Evolutionary conservation across 2,113 vertebrate genomes (phyloP).

Genomic region (Columba livia): DNA sequence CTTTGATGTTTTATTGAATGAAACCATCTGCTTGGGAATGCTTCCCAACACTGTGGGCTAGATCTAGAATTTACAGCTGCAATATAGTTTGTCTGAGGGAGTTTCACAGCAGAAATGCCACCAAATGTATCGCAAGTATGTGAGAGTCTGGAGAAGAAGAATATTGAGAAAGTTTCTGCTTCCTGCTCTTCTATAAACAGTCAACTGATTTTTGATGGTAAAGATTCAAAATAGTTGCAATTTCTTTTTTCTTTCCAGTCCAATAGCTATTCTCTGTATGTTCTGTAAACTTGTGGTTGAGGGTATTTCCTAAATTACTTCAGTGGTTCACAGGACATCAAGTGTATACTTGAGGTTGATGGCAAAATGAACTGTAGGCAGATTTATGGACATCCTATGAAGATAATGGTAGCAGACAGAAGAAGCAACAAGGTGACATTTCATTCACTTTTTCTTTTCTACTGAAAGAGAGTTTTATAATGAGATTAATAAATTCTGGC

Average conservation of each 20-base stretch:
- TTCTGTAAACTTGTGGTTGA: not conserved
- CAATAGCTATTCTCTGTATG: not conserved
- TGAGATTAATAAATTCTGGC: not conserved
- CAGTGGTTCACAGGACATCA: not conserved
- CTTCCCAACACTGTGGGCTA: not conserved
- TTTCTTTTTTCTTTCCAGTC: not conserved
- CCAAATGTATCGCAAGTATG: not conserved
- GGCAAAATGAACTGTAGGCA: not conserved
- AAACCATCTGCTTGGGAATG: conserved; percentile 39
- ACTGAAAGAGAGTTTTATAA: not conserved
- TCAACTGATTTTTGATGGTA: not conserved
- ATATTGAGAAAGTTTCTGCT: not conserved
- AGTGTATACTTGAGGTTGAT: not conserved
- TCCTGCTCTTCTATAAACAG: not conserved
- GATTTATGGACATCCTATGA: not conserved
- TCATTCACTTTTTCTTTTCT: not conserved
- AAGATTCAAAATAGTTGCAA: not conserved
- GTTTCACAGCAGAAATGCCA: conserved; percentile 17
- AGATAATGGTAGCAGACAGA: not conserved
- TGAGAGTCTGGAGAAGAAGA: not conserved
- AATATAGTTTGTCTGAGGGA: conserved; percentile 16
- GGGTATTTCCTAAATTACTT: not conserved
- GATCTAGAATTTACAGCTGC: conserved; percentile 48
- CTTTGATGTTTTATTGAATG: conserved; percentile 58
- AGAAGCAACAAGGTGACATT: not conserved